Percentiles rank a stretch among this genome's conserved stretches.
Evolutionary conservation across 2,113 vertebrate genomes (phyloP).

Genomic region (Entomyzon cyanotis): DNA sequence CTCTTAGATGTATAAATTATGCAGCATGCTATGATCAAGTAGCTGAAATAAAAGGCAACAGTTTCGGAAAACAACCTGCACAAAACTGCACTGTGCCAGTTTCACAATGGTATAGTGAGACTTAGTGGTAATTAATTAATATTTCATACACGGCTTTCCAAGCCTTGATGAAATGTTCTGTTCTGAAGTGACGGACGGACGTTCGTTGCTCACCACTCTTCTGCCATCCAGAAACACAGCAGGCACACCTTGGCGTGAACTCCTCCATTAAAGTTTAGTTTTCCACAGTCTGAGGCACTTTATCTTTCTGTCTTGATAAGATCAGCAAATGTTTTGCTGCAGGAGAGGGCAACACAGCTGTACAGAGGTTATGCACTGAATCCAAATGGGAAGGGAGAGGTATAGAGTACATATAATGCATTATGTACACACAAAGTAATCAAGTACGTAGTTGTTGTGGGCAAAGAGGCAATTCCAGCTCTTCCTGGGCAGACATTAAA

Average conservation of each 20-base stretch:
- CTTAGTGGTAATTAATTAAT: neutral
- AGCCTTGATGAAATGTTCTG: neutral
- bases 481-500: conserved; percentile 20
- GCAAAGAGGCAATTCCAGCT: conserved; percentile 29
- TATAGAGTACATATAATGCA: neutral
- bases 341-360: conserved; percentile 6
- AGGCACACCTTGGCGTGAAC: neutral
- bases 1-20: conserved; percentile 50
- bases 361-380: neutral
- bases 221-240: neutral
- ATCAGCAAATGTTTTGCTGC: neutral
- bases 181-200: neutral
- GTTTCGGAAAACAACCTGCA: conserved; percentile 29
- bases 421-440: conserved; percentile 33
- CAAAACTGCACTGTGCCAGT: neutral
- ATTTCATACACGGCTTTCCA: conserved; percentile 14
- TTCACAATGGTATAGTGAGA: neutral
- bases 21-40: conserved; percentile 7
- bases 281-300: neutral
- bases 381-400: neutral
- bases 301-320: conserved; percentile 4
- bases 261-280: neutral
- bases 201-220: neutral
- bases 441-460: conserved; percentile 1
- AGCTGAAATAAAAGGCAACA: conserved; percentile 42